Base-by-base conservation (phyloP, 2,888 invertebrate genomes). In the Nemotelus nigrinus region DNA sequence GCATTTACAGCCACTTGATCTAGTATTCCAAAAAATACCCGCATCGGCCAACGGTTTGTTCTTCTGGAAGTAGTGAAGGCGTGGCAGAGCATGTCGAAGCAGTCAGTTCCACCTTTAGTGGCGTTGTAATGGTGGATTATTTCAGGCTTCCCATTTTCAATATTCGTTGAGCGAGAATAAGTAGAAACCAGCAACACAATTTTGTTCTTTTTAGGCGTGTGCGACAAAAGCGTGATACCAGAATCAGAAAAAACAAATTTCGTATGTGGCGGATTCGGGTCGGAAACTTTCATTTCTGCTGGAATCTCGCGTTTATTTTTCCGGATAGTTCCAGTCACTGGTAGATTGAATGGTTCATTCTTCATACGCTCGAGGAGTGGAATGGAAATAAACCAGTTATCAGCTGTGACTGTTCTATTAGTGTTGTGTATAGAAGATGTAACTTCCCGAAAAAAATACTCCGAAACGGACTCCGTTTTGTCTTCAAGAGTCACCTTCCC, bases 31-130 rank as follows among this genome's bases (percentile, higher is more conserved):
- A 8, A 58, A 58, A 58, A 58, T n/a, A n/a, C 6, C 25, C 58
- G 58, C 25, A 58, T 58, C 58, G 58, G 58, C 58, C 58, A 58
- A 25, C 58, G 58, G 25, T 5, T 58, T 58, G 58, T 58, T 25
- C 25, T 58, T n/a, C 58, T 7, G 58, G 6, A n/a, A n/a, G 25
- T 25, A 25, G 58, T 58, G 25, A n/a, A 58, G 25, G 58, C 58
- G 6, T 58, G 25, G 25, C 58, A 58, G 10, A 58, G 25, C 58
- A n/a, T 7, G 58, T 58, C 6, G 58, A 58, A 58, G 6, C 10
- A n/a, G 25, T 58, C 25, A n/a, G 58, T 58, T n/a, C 58, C 58
- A 3, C 58, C 25, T 58, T 58, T 58, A 7, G 58, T 58, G 4
- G 58, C 6, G 58, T 58, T 58, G 25, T 58, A 58, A 25, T 58